These are phyloP conservation scores for Scaptomyza pallida DNA, from an alignment of 1,140 invertebrate species.

Conservation along the genomic window DNA sequence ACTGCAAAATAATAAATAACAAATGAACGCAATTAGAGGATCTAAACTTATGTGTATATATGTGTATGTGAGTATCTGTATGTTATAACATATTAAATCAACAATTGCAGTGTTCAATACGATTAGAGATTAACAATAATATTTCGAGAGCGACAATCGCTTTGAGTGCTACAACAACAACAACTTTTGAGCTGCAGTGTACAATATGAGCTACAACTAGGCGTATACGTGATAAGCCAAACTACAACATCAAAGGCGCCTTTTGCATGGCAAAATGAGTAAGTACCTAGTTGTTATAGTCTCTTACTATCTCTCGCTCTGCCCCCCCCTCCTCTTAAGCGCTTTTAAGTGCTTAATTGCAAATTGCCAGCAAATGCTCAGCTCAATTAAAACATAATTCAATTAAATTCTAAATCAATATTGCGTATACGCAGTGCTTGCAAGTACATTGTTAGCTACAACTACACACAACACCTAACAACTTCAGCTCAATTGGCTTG, in stretches of 20 bases:
- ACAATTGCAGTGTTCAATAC: conserved; percentile 22
- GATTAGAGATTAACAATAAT: conserved; percentile 12
- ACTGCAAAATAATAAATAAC: conserved; percentile 23
- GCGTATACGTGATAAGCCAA: conserved; percentile 69
- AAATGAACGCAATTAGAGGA: conserved; percentile 14
- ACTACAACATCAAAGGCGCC: conserved; percentile 27
- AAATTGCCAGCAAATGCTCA: conserved; percentile 4
- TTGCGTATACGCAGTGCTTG: conserved; percentile 45
- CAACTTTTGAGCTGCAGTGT: conserved; percentile 1
- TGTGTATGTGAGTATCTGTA: conserved; percentile 27
- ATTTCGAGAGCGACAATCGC: conserved; percentile 11
- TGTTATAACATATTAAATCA: conserved; percentile 36
- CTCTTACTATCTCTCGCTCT: no score
- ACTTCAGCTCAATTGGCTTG: conserved; percentile 54
- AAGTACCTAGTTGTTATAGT: no score
- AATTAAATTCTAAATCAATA: conserved; percentile 36
- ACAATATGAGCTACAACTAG: conserved; percentile 53
- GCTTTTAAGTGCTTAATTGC: conserved; percentile 14
- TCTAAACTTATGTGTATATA: conserved; percentile 1
- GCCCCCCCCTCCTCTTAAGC: no score
- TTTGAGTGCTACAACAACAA: conserved; percentile 7
- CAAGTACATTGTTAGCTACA: not conserved
- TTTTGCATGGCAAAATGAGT: conserved; percentile 60
- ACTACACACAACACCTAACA: not conserved
- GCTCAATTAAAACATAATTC: conserved; percentile 34